A percentile compares a stretch with the other conserved stretches of the same genome.
phyloP scores from a whole-genome alignment of 2,797 vertebrate genomes.

The Mallotus villosus region DNA sequence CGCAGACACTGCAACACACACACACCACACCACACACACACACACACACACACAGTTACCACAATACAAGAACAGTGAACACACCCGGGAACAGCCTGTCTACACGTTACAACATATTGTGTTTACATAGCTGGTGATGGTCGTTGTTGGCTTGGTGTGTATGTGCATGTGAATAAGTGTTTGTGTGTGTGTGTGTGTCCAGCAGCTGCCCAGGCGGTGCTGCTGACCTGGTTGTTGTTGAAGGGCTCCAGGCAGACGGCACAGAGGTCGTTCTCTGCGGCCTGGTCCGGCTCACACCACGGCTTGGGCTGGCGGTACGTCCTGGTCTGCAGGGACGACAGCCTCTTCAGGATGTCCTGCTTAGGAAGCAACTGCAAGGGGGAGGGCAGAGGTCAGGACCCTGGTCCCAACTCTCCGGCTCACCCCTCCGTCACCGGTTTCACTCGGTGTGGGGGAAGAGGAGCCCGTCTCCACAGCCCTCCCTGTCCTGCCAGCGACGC shows the following conservation, averaged over 20 bases:
- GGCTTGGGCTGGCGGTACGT: constrained; percentile 78
- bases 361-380: constrained; percentile 78
- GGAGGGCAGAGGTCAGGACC: not conserved
- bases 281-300: constrained; percentile 57
- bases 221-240: constrained; percentile 80
- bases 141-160: not conserved
- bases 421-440: too few species aligned
- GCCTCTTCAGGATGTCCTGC: constrained; percentile 79
- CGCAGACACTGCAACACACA: constrained; percentile 81
- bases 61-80: not conserved
- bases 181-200: not conserved
- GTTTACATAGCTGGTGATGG: too few species aligned
- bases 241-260: constrained; percentile 92
- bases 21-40: not conserved
- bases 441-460: too few species aligned
- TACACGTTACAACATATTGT: too few species aligned
- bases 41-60: constrained; percentile 9
- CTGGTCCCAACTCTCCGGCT: not conserved
- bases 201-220: too few species aligned
- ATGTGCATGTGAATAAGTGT: not conserved
- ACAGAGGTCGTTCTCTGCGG: constrained; percentile 80
- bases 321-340: constrained; percentile 82
- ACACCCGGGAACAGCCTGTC: too few species aligned
- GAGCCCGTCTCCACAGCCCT: too few species aligned
- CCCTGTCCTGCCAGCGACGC: too few species aligned